phyloP scores from a whole-genome alignment of 1,140 invertebrate genomes.

The Physella acuta region DNA sequence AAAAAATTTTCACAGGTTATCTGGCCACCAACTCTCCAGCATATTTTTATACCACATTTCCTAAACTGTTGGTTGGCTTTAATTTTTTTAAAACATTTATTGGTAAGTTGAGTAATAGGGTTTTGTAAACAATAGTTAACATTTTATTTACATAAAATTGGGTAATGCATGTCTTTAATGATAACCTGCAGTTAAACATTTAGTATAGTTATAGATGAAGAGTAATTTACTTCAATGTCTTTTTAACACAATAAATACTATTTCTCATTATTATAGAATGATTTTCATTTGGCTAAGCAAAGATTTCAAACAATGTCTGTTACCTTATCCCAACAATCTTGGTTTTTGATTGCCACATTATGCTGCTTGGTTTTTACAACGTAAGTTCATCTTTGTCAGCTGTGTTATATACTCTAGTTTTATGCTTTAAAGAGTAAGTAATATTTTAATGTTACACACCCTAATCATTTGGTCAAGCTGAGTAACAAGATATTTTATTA shows the following conservation, averaged over 20 bases:
- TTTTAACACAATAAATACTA: not conserved
- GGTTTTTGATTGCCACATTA: constrained; percentile 90
- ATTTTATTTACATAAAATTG: too few relatives aligned
- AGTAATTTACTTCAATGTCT: too few relatives aligned
- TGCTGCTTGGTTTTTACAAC: constrained; percentile 95
- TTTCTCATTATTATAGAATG: constrained; percentile 79
- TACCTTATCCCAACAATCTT: constrained; percentile 89
- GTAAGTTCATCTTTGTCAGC: constrained; percentile 61
- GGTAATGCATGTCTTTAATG: too few relatives aligned
- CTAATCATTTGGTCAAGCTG: too few relatives aligned
- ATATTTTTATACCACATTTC: constrained; percentile 93
- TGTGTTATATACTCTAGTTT: too few relatives aligned
- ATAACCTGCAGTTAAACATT: too few relatives aligned
- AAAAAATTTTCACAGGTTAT: constrained; percentile 75
- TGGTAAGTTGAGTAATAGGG: constrained; percentile 75
- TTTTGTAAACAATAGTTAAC: too few relatives aligned
- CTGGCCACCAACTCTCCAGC: constrained; percentile 77
- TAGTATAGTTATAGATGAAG: too few relatives aligned
- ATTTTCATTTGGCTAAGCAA: constrained; percentile 93
- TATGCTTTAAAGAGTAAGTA: too few relatives aligned
- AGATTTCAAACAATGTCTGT: constrained; percentile 79
- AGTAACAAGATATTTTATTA: not conserved
- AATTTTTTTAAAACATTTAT: constrained; percentile 93
- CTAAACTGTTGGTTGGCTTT: constrained; percentile 97
- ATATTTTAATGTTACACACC: too few relatives aligned